Percentiles rank a stretch among this genome's conserved stretches.
phyloP scores from a whole-genome alignment of 2,797 vertebrate genomes.

The Octomys mimax region DNA sequence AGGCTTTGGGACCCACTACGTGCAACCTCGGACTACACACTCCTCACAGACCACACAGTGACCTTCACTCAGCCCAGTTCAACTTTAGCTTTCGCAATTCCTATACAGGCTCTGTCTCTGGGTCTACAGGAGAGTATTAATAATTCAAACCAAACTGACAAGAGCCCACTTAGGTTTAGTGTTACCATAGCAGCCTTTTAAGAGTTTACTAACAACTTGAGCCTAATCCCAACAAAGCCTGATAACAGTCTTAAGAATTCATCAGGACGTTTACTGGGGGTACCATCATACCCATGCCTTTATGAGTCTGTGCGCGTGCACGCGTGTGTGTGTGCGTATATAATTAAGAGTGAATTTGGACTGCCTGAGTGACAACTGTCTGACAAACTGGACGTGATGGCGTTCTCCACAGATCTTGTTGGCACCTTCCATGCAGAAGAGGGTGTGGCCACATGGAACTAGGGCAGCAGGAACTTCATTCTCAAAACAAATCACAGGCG shows the following conservation, averaged over 20 bases:
- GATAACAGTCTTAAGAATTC: conserved; percentile 89
- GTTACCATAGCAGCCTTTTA: conserved; percentile 89
- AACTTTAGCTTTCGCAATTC: conserved; percentile 69
- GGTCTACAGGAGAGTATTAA: conserved; percentile 80
- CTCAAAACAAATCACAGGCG: conserved; percentile 94
- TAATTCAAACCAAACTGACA: too few species aligned
- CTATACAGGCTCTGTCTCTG: conserved; percentile 77
- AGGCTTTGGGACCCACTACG: conserved; percentile 81
- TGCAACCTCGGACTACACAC: conserved; percentile 59
- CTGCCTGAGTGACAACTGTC: conserved; percentile 94
- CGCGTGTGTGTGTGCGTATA: conserved; percentile 77
- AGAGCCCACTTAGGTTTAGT: conserved; percentile 53
- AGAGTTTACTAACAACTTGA: conserved; percentile 87
- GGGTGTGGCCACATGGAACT: conserved; percentile 96
- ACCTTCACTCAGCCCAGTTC: conserved; percentile 68
- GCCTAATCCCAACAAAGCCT: conserved; percentile 89
- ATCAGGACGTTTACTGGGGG: conserved; percentile 89
- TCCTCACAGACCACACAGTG: conserved; percentile 71
- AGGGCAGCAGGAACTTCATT: conserved; percentile 94
- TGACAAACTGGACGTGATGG: conserved; percentile 94
- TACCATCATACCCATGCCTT: conserved; percentile 88
- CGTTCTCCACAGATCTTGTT: conserved; percentile 92
- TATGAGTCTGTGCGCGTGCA: conserved; percentile 69
- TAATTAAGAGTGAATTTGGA: conserved; percentile 95
- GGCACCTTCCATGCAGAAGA: conserved; percentile 96